These are phyloP conservation scores for Bradypus variegatus DNA, from an alignment of 2,797 vertebrate species.

Conservation along the genomic window DNA sequence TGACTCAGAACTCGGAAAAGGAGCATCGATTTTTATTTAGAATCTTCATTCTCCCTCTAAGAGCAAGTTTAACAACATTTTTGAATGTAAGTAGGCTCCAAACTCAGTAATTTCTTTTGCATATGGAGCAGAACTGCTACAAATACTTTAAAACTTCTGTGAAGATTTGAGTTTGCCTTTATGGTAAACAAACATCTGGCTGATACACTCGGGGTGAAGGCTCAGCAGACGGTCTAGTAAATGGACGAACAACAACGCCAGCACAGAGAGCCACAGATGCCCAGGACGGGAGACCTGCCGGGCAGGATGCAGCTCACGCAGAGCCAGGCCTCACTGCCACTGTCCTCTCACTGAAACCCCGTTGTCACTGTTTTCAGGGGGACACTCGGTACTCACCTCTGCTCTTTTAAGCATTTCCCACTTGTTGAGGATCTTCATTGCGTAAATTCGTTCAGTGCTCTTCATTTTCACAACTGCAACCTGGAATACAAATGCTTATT, in stretches of 20 bases:
- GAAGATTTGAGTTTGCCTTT: conserved; percentile 52
- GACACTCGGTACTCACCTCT: conserved; percentile 77
- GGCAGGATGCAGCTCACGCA: conserved; percentile 45
- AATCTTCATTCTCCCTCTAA: too few relatives aligned
- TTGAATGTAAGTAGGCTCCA: background rate
- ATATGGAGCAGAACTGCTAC: conserved; percentile 32
- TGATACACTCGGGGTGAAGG: conserved; percentile 62
- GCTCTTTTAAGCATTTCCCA: conserved; percentile 99
- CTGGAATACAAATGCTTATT: conserved; percentile 71
- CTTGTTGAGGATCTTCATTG: conserved; percentile 99
- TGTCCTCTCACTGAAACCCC: conserved; percentile 27
- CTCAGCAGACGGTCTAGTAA: conserved; percentile 62
- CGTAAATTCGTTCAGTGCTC: conserved; percentile 94
- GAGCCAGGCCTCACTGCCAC: background rate
- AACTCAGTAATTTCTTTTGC: conserved; percentile 20
- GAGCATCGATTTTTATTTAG: accelerated
- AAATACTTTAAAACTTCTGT: conserved; percentile 39
- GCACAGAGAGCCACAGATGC: conserved; percentile 60
- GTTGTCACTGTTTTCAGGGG: background rate
- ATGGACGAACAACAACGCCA: background rate
- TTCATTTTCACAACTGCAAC: conserved; percentile 99
- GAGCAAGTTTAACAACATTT: too few relatives aligned
- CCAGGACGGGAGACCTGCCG: conserved; percentile 42
- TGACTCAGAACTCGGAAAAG: too few relatives aligned
- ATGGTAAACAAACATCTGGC: conserved; percentile 64